phyloP scores from a whole-genome alignment of 2,113 vertebrate species.

The Podarcis cretensis region DNA sequence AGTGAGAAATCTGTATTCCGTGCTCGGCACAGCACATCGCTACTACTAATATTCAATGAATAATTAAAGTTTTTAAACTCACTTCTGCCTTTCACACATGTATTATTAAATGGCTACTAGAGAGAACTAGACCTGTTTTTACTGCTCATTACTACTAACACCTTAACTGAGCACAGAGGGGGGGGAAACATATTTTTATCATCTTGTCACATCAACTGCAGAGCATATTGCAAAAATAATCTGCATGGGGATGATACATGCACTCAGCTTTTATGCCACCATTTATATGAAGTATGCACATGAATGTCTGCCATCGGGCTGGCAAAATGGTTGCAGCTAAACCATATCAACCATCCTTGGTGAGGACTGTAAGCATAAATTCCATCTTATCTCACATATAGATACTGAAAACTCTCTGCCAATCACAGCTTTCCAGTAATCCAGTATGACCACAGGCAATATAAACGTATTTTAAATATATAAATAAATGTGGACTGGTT shows the following conservation, averaged over 20 bases:
- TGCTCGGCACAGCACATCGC: slow-evolving; percentile 1
- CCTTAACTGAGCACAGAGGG: not conserved
- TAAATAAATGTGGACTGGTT: too few species aligned
- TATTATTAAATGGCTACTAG: slow-evolving; percentile 51
- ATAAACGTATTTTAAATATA: not conserved
- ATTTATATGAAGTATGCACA: not conserved
- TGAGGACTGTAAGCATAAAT: not conserved
- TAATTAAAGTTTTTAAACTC: slow-evolving; percentile 62
- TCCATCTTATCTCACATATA: not conserved
- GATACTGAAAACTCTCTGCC: not conserved
- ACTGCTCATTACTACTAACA: slow-evolving; percentile 34
- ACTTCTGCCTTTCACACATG: slow-evolving; percentile 40
- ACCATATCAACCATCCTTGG: not conserved
- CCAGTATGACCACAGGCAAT: not conserved
- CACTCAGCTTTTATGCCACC: not conserved
- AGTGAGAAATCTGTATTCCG: fast-evolving
- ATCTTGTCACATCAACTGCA: not conserved
- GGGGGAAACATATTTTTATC: not conserved
- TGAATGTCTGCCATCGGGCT: not conserved
- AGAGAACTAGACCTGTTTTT: slow-evolving; percentile 45
- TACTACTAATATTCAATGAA: slow-evolving; percentile 45
- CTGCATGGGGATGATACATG: not conserved
- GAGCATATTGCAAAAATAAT: not conserved
- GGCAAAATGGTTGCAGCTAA: not conserved
- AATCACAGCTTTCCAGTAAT: not conserved